These are phyloP conservation scores for Stichopus horrens DNA, from an alignment of 53 echinoderm and acorn worm species.

Conservation along the genomic window DNA sequence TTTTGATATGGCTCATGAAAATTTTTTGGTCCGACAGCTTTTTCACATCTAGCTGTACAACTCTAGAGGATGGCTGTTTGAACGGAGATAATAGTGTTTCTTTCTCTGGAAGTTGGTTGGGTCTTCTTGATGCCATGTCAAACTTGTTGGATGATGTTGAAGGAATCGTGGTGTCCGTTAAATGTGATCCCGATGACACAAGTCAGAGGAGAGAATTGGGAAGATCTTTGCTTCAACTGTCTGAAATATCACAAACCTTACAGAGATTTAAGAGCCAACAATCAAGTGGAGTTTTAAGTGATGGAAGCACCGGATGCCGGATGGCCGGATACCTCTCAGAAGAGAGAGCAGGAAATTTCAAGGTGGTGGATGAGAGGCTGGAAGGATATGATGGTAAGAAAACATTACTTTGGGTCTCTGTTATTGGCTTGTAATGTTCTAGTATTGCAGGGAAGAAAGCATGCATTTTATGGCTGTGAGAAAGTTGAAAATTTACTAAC, in stretches of 20 bases:
- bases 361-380: not conserved
- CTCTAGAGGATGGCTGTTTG: not conserved
- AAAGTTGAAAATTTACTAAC: too few species aligned
- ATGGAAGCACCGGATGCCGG: not conserved
- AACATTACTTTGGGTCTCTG: too few species aligned
- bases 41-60: not conserved
- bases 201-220: not conserved
- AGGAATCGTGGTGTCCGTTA: not conserved
- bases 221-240: not conserved
- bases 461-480: too few species aligned
- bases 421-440: too few species aligned
- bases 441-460: too few species aligned
- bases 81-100: not conserved
- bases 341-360: not conserved
- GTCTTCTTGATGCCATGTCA: not conserved
- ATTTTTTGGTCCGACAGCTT: not conserved
- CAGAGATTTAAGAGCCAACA: not conserved
- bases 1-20: not conserved
- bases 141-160: not conserved
- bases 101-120: not conserved
- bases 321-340: not conserved
- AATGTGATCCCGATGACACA: not conserved
- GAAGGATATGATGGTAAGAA: not conserved
- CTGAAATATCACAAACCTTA: not conserved
- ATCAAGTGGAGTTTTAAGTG: not conserved